Evolutionary conservation across 2,797 vertebrate genomes (phyloP).

Genomic region (Coregonus suidteri): DNA sequence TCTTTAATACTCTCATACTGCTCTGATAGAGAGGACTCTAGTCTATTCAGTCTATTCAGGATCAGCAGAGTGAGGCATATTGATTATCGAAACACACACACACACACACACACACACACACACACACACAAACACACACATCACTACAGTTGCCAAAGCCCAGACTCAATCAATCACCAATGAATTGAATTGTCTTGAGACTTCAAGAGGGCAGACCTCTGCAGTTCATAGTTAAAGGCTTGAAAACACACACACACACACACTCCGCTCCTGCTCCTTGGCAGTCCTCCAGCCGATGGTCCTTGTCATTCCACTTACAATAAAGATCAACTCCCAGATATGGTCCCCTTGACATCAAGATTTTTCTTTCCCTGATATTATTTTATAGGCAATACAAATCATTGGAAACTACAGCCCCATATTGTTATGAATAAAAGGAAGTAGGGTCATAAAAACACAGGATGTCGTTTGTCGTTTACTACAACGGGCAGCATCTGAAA

Average conservation of each 20-base stretch:
- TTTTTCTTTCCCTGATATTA: conserved; percentile 35
- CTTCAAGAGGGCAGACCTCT: conserved; percentile 42
- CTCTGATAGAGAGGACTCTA: conserved; percentile 49
- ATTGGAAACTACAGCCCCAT: conserved; percentile 10
- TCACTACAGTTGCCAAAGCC: conserved; percentile 39
- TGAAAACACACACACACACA: conserved; percentile 37
- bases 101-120: neutral
- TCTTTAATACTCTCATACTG: conserved; percentile 57
- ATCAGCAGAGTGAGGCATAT: conserved; percentile 49
- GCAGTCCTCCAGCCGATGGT: conserved; percentile 34
- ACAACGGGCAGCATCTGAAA: neutral
- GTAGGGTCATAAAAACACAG: neutral
- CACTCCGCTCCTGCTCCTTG: conserved; percentile 38
- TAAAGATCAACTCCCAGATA: conserved; percentile 52
- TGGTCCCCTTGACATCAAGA: conserved; percentile 31
- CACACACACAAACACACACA: conserved; percentile 15
- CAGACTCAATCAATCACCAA: conserved; percentile 63
- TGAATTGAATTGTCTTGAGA: conserved; percentile 57
- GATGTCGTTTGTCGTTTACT: conserved; percentile 5
- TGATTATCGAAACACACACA: conserved; percentile 64
- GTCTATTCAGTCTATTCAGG: conserved; percentile 35
- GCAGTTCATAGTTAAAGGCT: conserved; percentile 61
- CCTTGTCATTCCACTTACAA: conserved; percentile 45
- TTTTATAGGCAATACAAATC: conserved; percentile 43
- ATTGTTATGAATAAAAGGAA: conserved; percentile 15